Base-by-base conservation (phyloP, 2,797 vertebrate genomes). In the Champsocephalus gunnari region DNA sequence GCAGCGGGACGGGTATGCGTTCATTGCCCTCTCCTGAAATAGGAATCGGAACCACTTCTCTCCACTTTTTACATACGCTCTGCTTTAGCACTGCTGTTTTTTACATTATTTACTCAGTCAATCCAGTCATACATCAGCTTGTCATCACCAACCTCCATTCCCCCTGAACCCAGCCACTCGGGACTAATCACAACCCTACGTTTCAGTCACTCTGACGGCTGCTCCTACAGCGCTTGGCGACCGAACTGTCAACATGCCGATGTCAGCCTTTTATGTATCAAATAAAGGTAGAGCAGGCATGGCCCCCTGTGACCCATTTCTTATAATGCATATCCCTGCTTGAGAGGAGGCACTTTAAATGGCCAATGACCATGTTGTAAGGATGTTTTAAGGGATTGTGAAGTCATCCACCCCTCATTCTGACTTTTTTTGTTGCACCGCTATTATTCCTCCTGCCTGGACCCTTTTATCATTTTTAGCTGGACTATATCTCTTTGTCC, bases 121-220 rank as follows among this genome's bases (percentile, higher is more conserved):
- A 79, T 87, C 57, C 82, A 70, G 84, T 65, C 75, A 51, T 87
- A 82, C 73, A 84, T 89, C 87, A 89, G 83, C 79, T 80, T 90
- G 86, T 91, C 91, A 88, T 79, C 90, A 6, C 81, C 88, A 66
- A 10, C 63, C 69, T 69, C 44, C 51, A n/a, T 73, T 71, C 75
- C 66, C 56, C 49, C 51, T 73, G 66, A 34, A n/a, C 75, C 70
- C 61, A 76, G 77, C 77, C 79, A 43, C 85, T 83, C 82, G 82
- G 79, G 77, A 75, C 79, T 79, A 73, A 82, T 89, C 87, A 58
- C 66, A 13, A 72, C n/a, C 80, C 85, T 61, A 75, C 55, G 14
- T 83, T 82, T 84, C 83, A 83, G 87, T 89, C 88, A 61, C 71
- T 54, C 70, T 56, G 85, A 86, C 81, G 80, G 77, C 86, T n/a